Evolutionary conservation across 2,797 vertebrate species (phyloP).

Genomic region (Cirrhinus mrigala): DNA sequence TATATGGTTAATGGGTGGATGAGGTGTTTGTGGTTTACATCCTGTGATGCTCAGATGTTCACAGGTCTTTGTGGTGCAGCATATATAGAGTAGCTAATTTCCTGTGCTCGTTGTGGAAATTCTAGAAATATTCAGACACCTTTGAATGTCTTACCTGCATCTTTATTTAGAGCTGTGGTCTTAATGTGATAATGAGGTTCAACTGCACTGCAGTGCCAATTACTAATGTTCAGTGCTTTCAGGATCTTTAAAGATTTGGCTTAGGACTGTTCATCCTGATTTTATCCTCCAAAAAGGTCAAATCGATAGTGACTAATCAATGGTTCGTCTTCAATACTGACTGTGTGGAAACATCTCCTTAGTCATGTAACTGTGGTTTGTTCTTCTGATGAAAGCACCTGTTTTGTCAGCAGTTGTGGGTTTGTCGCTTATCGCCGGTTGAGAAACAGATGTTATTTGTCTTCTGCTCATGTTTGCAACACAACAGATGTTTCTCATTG

Average conservation of each 20-base stretch:
- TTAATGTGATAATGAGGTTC: slow-evolving; percentile 22
- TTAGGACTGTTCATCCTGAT: neutral
- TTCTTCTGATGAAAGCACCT: slow-evolving; percentile 33
- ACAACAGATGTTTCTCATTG: slow-evolving; percentile 30
- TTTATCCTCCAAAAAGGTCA: neutral
- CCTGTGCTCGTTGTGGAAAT: slow-evolving; percentile 40
- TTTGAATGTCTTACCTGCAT: neutral
- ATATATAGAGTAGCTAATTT: slow-evolving; percentile 42
- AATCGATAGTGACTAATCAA: slow-evolving; percentile 12
- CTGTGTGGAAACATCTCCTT: slow-evolving; percentile 4
- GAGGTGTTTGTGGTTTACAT: slow-evolving; percentile 50
- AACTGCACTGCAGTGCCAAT: slow-evolving; percentile 2
- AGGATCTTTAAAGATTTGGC: neutral
- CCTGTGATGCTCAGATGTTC: slow-evolving; percentile 45
- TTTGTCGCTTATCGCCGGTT: slow-evolving; percentile 30
- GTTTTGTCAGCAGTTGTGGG: slow-evolving; percentile 34
- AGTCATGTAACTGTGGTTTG: slow-evolving; percentile 13
- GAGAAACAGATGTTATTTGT: slow-evolving; percentile 29
- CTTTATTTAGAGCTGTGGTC: slow-evolving; percentile 33
- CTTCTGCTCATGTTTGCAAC: slow-evolving; percentile 25
- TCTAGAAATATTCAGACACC: slow-evolving; percentile 13
- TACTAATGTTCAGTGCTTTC: neutral
- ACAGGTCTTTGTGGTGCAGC: slow-evolving; percentile 32
- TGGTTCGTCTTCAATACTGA: neutral
- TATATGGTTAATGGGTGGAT: slow-evolving; percentile 37